Conservation (phyloP, 2,888 invertebrate genomes). For the Harmothoe impar region DNA sequence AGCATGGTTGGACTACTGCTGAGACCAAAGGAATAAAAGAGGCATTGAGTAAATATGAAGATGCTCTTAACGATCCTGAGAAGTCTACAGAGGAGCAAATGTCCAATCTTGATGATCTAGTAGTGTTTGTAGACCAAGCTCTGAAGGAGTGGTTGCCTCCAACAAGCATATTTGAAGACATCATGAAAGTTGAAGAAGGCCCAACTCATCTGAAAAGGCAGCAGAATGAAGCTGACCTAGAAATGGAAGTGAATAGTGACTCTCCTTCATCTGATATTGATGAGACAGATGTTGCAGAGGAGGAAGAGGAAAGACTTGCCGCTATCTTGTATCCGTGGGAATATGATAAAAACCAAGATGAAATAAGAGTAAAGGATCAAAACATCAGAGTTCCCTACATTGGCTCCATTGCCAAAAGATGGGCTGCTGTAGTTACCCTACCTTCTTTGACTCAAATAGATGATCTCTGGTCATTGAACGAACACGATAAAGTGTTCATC, state of each 20-base stretch:
- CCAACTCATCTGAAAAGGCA: not conserved
- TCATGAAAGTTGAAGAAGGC: conserved; percentile 16
- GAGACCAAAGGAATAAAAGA: not conserved
- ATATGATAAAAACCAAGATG: not conserved
- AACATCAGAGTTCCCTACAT: not conserved
- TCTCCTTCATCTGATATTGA: not conserved
- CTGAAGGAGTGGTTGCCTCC: conserved; percentile 1
- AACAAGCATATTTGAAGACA: not conserved
- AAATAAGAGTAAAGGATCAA: conserved; percentile 16
- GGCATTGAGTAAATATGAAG: not conserved
- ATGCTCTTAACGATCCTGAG: not conserved
- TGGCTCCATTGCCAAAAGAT: not conserved
- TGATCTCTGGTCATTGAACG: conserved; percentile 61
- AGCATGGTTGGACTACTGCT: not conserved
- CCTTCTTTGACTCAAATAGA: not conserved
- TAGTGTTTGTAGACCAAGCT: not conserved
- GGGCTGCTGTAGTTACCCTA: conserved; percentile 26
- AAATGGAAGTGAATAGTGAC: not conserved
- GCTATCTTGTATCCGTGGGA: conserved; percentile 1
- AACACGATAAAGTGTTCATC: conserved; percentile 52
- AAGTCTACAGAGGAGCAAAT: not conserved
- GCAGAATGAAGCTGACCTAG: not conserved
- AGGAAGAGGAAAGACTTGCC: conserved; percentile 55
- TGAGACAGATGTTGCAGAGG: conserved; percentile 55
- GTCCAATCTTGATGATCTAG: not conserved